Conservation (phyloP, 2,113 vertebrate genomes). For the Syrmaticus mikado region DNA sequence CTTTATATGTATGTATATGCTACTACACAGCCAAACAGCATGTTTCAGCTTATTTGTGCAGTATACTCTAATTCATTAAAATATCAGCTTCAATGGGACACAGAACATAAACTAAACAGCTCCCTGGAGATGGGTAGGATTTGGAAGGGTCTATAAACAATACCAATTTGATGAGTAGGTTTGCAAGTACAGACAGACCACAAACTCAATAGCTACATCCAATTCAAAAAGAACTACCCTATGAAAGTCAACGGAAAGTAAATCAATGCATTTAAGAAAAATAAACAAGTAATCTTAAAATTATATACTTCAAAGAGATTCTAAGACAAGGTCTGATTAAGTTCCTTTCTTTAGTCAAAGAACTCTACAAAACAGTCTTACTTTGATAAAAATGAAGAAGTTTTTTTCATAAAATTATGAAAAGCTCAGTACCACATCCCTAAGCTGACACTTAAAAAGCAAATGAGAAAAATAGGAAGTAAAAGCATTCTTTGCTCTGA, state of each 20-base stretch:
- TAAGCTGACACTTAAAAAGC: background rate
- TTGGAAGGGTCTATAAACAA: background rate
- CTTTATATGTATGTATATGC: background rate
- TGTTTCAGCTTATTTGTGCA: background rate
- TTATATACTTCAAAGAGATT: background rate
- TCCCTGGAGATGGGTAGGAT: background rate
- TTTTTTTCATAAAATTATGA: background rate
- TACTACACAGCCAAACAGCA: background rate
- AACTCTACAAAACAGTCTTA: background rate
- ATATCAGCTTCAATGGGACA: background rate
- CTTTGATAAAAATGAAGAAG: background rate
- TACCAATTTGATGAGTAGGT: background rate
- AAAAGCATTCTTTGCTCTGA: background rate
- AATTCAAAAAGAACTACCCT: background rate
- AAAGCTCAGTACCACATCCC: background rate
- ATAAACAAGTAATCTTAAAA: background rate
- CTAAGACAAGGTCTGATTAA: background rate
- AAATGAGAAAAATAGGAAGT: background rate
- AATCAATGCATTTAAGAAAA: background rate
- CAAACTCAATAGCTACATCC: background rate
- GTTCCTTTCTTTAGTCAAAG: background rate
- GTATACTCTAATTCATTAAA: background rate
- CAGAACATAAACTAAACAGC: background rate
- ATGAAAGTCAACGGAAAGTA: rapidly evolving
- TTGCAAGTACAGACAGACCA: background rate